These are phyloP conservation scores for Cantharis nigra DNA, from an alignment of 2,888 invertebrate species.

Conservation along the genomic window DNA sequence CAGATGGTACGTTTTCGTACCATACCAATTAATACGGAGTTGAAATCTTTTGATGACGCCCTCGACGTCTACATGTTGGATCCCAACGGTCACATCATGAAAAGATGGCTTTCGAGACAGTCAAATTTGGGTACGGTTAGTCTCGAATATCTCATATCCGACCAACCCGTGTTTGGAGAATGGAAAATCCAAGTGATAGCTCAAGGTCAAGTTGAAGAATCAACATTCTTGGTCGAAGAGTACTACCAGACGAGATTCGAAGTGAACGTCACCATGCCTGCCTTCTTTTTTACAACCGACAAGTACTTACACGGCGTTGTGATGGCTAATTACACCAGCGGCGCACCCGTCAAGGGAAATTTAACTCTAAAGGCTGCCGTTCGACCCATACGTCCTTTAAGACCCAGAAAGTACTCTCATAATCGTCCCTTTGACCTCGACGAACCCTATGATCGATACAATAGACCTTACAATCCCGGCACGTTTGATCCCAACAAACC, in stretches of 20 bases:
- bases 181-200: constrained; percentile 91
- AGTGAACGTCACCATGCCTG: constrained; percentile 94
- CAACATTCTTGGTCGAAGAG: constrained; percentile 87
- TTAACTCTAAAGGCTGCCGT: constrained; percentile 82
- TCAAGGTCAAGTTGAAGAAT: constrained; percentile 85
- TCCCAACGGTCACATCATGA: constrained; percentile 84
- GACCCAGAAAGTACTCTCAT: constrained; percentile 2
- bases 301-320: constrained; percentile 82
- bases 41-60: constrained; percentile 88
- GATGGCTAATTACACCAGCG: constrained; percentile 95
- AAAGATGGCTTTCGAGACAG: constrained; percentile 92
- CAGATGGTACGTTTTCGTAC: constrained; percentile 89
- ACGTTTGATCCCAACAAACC: constrained; percentile 20
- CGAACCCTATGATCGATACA: not conserved
- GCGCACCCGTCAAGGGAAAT: constrained; percentile 88
- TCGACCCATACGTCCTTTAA: constrained; percentile 60
- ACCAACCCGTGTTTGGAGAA: constrained; percentile 89
- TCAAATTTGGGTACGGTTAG: constrained; percentile 94
- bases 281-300: constrained; percentile 89
- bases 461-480: constrained; percentile 13
- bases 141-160: constrained; percentile 84
- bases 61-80: constrained; percentile 92
- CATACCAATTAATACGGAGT: constrained; percentile 89
- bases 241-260: constrained; percentile 95
- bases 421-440: constrained; percentile 15